Percentiles rank a stretch among this genome's conserved stretches.
These are phyloP conservation scores for Aplidium turbinatum DNA, from an alignment of 23 tunicate genomes.

Conservation along the genomic window DNA sequence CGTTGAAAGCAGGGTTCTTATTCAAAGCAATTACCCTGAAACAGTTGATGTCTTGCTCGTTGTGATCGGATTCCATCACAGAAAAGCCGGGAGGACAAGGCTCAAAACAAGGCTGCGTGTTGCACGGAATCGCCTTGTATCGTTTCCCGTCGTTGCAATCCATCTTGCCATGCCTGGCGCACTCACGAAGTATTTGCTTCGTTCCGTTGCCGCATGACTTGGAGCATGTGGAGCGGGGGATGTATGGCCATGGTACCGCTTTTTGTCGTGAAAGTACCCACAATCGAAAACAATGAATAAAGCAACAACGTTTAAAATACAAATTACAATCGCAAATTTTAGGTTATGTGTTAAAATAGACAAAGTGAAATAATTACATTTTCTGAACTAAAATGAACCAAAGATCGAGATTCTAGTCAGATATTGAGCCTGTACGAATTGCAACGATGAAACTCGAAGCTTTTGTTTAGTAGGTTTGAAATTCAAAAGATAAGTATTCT, in stretches of 20 bases:
- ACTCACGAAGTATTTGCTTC: constrained; percentile 30
- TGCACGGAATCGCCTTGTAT: constrained; percentile 51
- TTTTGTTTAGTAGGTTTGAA: no score
- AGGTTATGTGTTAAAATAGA: no score
- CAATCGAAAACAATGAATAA: neutral
- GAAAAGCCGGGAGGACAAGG: constrained; percentile 61
- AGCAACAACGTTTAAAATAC: no score
- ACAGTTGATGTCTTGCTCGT: constrained; percentile 42
- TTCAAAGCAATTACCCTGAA: constrained; percentile 45
- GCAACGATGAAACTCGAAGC: no score
- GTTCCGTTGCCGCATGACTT: constrained; percentile 67
- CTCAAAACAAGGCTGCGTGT: constrained; percentile 55
- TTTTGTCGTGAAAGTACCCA: neutral
- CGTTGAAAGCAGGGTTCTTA: neutral
- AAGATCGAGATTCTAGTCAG: no score
- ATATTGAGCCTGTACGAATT: no score
- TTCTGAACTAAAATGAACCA: no score
- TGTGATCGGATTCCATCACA: neutral
- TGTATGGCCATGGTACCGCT: neutral
- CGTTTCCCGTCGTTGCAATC: constrained; percentile 29
- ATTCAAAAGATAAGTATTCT: no score
- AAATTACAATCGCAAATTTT: neutral
- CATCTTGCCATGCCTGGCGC: constrained; percentile 44
- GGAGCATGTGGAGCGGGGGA: constrained; percentile 11
- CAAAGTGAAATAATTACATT: no score